phyloP scores from a whole-genome alignment of 1,140 invertebrate genomes.

The Leptestheria dahalacensis region DNA sequence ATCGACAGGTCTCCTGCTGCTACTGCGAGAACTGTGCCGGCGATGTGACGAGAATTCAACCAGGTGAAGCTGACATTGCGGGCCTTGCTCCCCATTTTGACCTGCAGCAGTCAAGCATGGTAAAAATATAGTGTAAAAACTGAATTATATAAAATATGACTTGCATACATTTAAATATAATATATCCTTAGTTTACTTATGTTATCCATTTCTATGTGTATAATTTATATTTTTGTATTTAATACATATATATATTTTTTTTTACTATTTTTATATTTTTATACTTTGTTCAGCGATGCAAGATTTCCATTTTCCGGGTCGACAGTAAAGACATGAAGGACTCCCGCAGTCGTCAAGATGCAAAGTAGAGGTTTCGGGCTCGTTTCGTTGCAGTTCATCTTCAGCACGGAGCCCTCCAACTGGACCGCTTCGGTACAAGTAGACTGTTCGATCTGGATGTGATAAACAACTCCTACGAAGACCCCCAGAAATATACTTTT shows the following conservation, averaged over 20 bases:
- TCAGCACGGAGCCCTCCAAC: background rate
- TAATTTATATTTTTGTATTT: background rate
- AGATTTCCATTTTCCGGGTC: background rate
- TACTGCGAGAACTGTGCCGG: constrained; percentile 47
- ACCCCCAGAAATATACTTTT: too few relatives aligned
- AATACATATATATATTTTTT: background rate
- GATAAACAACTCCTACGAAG: background rate
- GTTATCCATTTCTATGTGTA: background rate
- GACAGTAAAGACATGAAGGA: background rate
- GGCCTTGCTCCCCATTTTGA: constrained; percentile 57
- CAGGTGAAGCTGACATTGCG: constrained; percentile 50
- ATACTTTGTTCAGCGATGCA: background rate
- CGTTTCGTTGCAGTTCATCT: background rate
- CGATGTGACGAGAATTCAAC: constrained; percentile 38
- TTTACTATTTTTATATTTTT: too few relatives aligned
- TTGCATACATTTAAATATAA: background rate
- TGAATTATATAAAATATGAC: background rate
- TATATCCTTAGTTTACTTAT: background rate
- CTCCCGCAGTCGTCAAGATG: background rate
- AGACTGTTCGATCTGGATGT: background rate
- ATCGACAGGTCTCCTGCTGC: constrained; percentile 61
- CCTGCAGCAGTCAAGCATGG: constrained; percentile 28
- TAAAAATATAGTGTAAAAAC: background rate
- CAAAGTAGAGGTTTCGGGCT: background rate
- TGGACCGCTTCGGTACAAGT: background rate